Evolutionary conservation across 2,113 vertebrate genomes (phyloP).

Genomic region (Entomyzon cyanotis): DNA sequence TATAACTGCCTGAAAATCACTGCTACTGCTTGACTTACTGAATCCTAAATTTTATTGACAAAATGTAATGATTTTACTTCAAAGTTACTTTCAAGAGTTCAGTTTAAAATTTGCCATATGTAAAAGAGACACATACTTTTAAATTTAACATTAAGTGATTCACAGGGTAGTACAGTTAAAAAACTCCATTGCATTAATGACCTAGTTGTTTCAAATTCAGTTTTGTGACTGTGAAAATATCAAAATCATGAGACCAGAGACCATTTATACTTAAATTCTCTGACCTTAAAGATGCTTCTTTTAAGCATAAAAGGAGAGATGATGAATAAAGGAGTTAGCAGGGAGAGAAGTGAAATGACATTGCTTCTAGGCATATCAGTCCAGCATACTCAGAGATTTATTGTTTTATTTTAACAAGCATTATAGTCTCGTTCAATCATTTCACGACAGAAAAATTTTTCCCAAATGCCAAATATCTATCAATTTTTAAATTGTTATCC

Average conservation of each 20-base stretch:
- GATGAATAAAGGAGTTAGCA: not conserved
- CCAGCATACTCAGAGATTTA: not conserved
- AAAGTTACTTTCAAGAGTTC: not conserved
- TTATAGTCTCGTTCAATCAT: not conserved
- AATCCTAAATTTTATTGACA: not conserved
- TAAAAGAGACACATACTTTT: not conserved
- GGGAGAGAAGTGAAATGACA: not conserved
- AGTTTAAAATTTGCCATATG: not conserved
- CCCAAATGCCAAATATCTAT: not conserved
- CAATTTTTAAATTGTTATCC: not conserved
- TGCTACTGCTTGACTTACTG: not conserved
- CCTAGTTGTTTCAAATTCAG: not conserved
- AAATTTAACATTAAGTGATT: not conserved
- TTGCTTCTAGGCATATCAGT: not conserved
- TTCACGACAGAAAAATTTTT: not conserved
- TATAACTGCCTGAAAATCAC: not conserved
- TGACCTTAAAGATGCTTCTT: constrained; percentile 1
- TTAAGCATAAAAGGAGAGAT: not conserved
- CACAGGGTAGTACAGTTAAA: not conserved
- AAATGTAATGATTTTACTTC: not conserved
- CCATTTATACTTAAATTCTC: not conserved
- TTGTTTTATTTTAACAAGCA: not conserved
- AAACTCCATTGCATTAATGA: not conserved
- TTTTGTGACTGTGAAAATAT: not conserved
- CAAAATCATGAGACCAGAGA: not conserved